Evolutionary conservation across 2,113 vertebrate species (phyloP).

Genomic region (Paedocypris sp.): DNA sequence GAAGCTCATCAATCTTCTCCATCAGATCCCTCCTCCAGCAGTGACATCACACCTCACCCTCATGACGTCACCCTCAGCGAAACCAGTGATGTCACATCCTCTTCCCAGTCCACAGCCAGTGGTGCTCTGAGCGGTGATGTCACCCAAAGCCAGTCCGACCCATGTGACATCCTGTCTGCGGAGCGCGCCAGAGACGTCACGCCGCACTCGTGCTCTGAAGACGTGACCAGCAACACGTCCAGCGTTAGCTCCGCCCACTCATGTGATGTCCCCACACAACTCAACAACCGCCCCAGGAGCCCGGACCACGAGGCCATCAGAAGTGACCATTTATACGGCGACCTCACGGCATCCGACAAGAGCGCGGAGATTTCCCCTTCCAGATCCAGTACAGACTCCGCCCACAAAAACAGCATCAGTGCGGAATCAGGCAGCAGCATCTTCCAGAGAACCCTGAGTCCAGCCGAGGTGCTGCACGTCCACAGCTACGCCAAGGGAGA

Average conservation of each 20-base stretch:
- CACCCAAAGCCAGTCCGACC: neutral
- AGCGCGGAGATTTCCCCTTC: neutral
- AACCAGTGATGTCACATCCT: neutral
- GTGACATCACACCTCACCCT: neutral
- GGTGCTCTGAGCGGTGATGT: neutral
- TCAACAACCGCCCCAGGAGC: neutral
- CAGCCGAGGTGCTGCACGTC: conserved; percentile 69
- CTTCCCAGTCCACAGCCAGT: neutral
- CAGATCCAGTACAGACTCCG: neutral
- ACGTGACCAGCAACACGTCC: neutral
- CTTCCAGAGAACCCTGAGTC: conserved; percentile 67
- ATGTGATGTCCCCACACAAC: neutral
- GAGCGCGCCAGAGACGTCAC: neutral
- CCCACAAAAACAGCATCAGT: neutral
- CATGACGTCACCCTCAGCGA: conserved; percentile 1
- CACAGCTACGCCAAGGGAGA: conserved; percentile 83
- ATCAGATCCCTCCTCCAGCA: conserved; percentile 8
- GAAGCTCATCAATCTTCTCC: neutral
- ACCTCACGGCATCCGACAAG: neutral
- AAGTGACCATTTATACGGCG: neutral
- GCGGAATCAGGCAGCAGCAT: conserved; percentile 14
- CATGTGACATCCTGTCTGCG: neutral
- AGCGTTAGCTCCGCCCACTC: neutral
- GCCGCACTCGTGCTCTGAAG: neutral
- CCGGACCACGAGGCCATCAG: neutral